A percentile compares a stretch with the other conserved stretches of the same genome.
phyloP scores from a whole-genome alignment of 2,797 vertebrate species.

The Tenualosa thibaudeaui region DNA sequence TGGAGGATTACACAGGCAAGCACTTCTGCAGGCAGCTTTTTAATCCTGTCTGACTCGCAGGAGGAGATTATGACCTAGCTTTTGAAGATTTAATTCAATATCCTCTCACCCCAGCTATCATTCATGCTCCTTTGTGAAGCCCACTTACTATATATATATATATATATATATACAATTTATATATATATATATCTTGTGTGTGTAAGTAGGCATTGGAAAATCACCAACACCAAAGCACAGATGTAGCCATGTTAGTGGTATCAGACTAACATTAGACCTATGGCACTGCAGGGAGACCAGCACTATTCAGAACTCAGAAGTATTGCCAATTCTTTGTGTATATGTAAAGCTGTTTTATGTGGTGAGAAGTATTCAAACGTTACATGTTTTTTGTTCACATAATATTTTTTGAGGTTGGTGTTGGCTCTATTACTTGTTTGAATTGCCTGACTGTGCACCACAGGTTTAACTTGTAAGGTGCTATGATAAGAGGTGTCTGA shows the following conservation, averaged over 20 bases:
- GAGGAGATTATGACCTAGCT: conserved; percentile 59
- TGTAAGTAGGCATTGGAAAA: neutral
- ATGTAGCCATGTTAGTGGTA: neutral
- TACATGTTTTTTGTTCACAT: neutral
- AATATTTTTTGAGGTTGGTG: too few species aligned
- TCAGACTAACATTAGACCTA: neutral
- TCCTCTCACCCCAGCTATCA: conserved; percentile 44
- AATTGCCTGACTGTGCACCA: neutral
- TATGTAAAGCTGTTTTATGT: neutral
- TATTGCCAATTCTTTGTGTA: neutral
- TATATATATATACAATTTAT: neutral
- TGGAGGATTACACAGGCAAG: conserved; percentile 57
- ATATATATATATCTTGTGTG: neutral
- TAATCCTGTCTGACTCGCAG: conserved; percentile 62
- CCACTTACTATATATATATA: neutral
- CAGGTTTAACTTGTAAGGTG: neutral
- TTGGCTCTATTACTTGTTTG: neutral
- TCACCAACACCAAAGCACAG: neutral
- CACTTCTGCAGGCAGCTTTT: conserved; percentile 55
- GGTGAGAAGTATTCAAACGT: neutral
- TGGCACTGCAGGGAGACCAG: neutral
- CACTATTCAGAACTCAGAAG: neutral
- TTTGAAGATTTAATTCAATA: conserved; percentile 65
- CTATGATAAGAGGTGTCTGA: neutral
- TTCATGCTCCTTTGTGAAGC: neutral